A percentile compares a stretch with the other conserved stretches of the same genome.
Conservation (phyloP, 2,888 invertebrate genomes). For the Torymus tubicola region DNA sequence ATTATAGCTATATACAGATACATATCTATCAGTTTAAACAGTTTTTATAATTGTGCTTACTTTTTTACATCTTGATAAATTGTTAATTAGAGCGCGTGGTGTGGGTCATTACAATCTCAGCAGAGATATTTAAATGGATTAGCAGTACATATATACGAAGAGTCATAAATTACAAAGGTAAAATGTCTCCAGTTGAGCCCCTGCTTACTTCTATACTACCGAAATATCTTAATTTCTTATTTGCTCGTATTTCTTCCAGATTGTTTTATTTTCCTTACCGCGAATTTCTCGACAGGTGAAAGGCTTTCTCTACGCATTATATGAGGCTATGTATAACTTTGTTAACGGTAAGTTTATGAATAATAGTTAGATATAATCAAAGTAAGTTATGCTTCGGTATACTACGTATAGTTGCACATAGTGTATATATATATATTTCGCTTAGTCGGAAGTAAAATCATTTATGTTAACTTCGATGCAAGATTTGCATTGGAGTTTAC, state of each 20-base stretch:
- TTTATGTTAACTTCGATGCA: constrained; percentile 25
- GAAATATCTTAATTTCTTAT: too few relatives aligned
- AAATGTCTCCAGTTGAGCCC: too few relatives aligned
- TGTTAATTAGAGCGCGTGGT: too few relatives aligned
- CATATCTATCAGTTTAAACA: too few relatives aligned
- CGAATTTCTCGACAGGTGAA: constrained; percentile 24
- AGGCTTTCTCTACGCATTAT: constrained; percentile 6
- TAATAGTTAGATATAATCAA: constrained; percentile 44
- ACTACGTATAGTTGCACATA: constrained; percentile 2
- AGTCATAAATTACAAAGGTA: too few relatives aligned
- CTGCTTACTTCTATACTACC: too few relatives aligned
- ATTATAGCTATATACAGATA: too few relatives aligned
- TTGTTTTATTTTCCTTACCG: constrained; percentile 17
- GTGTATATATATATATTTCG: constrained; percentile 22
- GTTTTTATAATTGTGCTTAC: too few relatives aligned
- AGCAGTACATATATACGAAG: too few relatives aligned
- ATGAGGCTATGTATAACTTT: not conserved
- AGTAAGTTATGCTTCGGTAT: constrained; percentile 32
- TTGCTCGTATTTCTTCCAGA: not conserved
- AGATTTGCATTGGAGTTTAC: not conserved
- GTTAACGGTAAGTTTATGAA: constrained; percentile 23
- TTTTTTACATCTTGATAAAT: too few relatives aligned
- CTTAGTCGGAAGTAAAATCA: constrained; percentile 15
- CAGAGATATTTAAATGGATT: not conserved
- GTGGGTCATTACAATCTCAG: too few relatives aligned